Conservation (phyloP, 2,888 invertebrate genomes). For the Buathra laborator region DNA sequence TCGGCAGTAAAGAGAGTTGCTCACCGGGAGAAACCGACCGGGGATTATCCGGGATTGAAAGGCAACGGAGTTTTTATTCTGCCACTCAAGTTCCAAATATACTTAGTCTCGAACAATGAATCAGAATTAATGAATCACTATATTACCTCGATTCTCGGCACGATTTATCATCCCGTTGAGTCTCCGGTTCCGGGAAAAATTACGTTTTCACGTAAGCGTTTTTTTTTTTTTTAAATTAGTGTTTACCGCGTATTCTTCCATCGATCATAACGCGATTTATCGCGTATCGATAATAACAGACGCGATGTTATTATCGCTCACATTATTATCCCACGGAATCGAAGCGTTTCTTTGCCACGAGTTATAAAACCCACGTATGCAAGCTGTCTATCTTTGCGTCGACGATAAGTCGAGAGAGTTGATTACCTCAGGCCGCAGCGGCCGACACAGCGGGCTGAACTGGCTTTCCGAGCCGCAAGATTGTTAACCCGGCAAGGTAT, state of each 20-base stretch:
- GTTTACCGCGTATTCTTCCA: not conserved
- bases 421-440: constrained; percentile 13
- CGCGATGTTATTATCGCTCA: not conserved
- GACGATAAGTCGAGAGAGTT: constrained; percentile 30
- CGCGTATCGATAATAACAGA: not conserved
- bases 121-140: constrained; percentile 55
- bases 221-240: not conserved
- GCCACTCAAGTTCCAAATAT: not conserved
- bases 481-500: constrained; percentile 27
- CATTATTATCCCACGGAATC: constrained; percentile 12
- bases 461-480: constrained; percentile 36
- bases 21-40: constrained; percentile 30
- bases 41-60: not conserved
- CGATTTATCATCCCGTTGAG: constrained; percentile 38
- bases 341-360: not conserved
- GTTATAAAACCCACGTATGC: not conserved
- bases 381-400: not conserved
- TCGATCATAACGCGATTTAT: not conserved
- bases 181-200: constrained; percentile 20
- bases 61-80: not conserved
- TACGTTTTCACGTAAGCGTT: not conserved
- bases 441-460: constrained; percentile 8
- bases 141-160: constrained; percentile 35
- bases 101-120: constrained; percentile 20
- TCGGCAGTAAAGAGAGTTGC: not conserved